Evolutionary conservation across 1,140 invertebrate species (phyloP).

Genomic region (Globodera rostochiensis): DNA sequence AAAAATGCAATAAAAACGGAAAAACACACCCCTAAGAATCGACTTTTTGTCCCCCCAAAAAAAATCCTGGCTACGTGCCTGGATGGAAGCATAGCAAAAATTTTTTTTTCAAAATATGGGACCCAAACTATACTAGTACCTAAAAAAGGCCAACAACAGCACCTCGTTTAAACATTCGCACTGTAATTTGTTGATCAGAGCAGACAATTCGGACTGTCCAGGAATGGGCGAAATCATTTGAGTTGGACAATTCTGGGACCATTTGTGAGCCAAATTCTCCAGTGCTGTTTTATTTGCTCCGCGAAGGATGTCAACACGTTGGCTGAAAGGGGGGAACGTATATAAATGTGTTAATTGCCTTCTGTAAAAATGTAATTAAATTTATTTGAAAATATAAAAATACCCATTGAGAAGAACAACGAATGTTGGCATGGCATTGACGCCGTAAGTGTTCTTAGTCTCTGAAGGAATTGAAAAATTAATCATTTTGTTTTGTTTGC

Average conservation of each 20-base stretch:
- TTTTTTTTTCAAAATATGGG: too few relatives aligned
- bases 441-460: constrained; percentile 80
- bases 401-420: constrained; percentile 85
- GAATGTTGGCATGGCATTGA: constrained; percentile 96
- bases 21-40: too few relatives aligned
- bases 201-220: constrained; percentile 82
- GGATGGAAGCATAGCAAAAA: too few relatives aligned
- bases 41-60: too few relatives aligned
- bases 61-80: too few relatives aligned
- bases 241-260: constrained; percentile 78
- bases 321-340: constrained; percentile 15
- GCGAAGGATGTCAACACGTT: constrained; percentile 79
- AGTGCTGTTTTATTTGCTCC: constrained; percentile 81
- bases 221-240: constrained; percentile 80
- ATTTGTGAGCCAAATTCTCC: constrained; percentile 86
- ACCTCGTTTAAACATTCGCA: constrained; percentile 91
- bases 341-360: too few relatives aligned
- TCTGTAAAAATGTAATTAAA: too few relatives aligned
- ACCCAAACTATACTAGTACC: too few relatives aligned
- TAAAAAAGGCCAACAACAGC: background rate
- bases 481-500: background rate
- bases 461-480: constrained; percentile 68
- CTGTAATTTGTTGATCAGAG: constrained; percentile 82
- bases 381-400: background rate
- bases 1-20: too few relatives aligned